phyloP scores from a whole-genome alignment of 2,888 invertebrate species.

The Chrysolina americana region DNA sequence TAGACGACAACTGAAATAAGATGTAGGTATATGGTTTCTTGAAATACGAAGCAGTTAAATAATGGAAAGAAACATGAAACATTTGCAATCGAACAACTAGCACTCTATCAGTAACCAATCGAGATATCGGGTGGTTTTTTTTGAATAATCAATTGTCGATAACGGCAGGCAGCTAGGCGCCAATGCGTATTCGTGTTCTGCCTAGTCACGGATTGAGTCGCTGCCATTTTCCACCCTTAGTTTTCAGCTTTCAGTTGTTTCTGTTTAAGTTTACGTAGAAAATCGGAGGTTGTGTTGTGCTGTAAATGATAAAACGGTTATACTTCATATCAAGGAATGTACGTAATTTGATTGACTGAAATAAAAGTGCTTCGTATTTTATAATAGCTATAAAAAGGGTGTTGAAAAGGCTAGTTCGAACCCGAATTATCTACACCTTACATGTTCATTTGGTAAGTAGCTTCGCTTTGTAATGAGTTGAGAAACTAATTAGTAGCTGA shows the following conservation, averaged over 20 bases:
- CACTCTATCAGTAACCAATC: neutral
- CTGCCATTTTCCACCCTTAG: slow-evolving; percentile 14
- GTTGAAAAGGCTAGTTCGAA: neutral
- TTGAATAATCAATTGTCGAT: neutral
- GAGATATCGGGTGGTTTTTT: neutral
- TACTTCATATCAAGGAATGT: neutral
- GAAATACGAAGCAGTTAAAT: too few species aligned
- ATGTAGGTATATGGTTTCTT: too few species aligned
- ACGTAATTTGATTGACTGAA: neutral
- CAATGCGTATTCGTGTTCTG: slow-evolving; percentile 12
- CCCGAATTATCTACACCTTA: neutral
- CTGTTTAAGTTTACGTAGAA: neutral
- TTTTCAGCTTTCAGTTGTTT: slow-evolving; percentile 18
- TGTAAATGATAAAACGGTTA: neutral
- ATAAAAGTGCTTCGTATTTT: neutral
- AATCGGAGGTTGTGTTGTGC: neutral
- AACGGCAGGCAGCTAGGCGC: neutral
- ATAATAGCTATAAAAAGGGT: neutral
- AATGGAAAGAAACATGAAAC: neutral
- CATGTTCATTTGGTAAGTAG: neutral
- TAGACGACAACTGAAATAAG: too few species aligned
- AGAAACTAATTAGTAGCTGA: too few species aligned
- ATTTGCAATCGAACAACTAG: neutral
- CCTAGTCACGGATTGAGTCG: neutral
- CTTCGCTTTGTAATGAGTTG: neutral